phyloP scores from a whole-genome alignment of 2,113 vertebrate species.

The Nothobranchius kuhntae region DNA sequence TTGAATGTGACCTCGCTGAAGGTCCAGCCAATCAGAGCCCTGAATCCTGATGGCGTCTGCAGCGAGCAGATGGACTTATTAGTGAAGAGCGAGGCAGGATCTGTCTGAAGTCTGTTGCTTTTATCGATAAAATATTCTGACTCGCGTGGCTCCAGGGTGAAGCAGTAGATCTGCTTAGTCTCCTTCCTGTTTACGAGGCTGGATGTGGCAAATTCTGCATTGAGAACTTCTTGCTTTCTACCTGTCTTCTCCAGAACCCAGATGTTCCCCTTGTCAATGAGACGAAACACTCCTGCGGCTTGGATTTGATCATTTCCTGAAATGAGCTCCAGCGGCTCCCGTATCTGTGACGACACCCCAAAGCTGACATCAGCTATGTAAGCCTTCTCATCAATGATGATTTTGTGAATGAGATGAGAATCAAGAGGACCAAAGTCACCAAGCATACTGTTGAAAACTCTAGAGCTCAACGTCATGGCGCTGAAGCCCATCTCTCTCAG shows the following conservation, averaged over 20 bases:
- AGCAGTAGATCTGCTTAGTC: constrained; percentile 78
- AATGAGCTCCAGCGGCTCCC: constrained; percentile 85
- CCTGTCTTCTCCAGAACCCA: constrained; percentile 85
- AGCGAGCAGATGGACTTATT: constrained; percentile 86
- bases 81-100: constrained; percentile 80
- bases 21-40: constrained; percentile 81
- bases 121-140: constrained; percentile 73
- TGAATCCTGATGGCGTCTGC: constrained; percentile 81
- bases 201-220: constrained; percentile 76
- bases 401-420: constrained; percentile 71
- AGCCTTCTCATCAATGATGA: constrained; percentile 72
- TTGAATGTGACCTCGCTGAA: constrained; percentile 82
- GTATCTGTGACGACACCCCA: constrained; percentile 81
- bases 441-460: constrained; percentile 57
- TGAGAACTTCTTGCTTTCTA: constrained; percentile 73
- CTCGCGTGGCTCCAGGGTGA: constrained; percentile 76
- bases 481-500: constrained; percentile 83
- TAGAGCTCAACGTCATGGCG: constrained; percentile 65
- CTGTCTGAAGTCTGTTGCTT: constrained; percentile 74
- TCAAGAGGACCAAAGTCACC: constrained; percentile 40
- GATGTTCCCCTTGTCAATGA: constrained; percentile 69
- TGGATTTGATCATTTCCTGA: constrained; percentile 82
- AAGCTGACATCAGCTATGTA: constrained; percentile 85
- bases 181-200: constrained; percentile 74
- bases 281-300: constrained; percentile 74